Evolutionary conservation across 2,797 vertebrate genomes (phyloP).

Genomic region (Bradypodion ventrale): DNA sequence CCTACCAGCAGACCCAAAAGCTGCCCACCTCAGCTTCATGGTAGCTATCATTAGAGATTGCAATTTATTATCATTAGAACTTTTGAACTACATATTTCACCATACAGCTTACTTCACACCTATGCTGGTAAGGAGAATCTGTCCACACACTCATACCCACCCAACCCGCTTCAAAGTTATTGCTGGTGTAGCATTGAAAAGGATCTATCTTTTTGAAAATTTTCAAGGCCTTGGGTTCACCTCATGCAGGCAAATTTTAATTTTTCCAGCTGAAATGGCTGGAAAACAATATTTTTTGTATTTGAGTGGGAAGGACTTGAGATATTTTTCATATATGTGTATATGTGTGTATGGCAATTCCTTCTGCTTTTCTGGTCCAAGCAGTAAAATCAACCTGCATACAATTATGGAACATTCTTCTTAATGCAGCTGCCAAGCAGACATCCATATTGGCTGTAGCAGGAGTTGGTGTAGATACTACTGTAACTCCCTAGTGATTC

Average conservation of each 20-base stretch:
- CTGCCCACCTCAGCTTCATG: neutral
- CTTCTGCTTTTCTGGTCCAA: slow-evolving; percentile 32
- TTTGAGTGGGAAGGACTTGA: too few species aligned
- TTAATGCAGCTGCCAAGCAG: slow-evolving; percentile 61
- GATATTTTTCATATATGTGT: neutral
- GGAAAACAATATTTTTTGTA: slow-evolving; percentile 9
- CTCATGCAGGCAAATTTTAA: neutral
- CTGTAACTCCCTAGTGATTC: slow-evolving; percentile 65
- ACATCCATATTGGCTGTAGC: slow-evolving; percentile 66
- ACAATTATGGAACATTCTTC: slow-evolving; percentile 50
- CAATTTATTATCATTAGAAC: too few species aligned
- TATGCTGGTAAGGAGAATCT: too few species aligned
- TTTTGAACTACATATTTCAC: too few species aligned
- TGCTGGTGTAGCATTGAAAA: neutral
- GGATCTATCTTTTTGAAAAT: neutral
- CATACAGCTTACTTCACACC: too few species aligned
- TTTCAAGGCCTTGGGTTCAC: neutral
- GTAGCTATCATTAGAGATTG: neutral
- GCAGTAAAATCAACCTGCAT: slow-evolving; percentile 44
- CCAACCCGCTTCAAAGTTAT: too few species aligned
- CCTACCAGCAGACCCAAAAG: neutral
- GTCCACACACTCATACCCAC: too few species aligned
- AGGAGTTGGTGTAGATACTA: slow-evolving; percentile 60
- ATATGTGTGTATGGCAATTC: slow-evolving; percentile 11
- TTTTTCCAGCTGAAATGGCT: neutral